These are phyloP conservation scores for Hypercompe scribonia DNA, from an alignment of 2,888 invertebrate species.

Conservation along the genomic window DNA sequence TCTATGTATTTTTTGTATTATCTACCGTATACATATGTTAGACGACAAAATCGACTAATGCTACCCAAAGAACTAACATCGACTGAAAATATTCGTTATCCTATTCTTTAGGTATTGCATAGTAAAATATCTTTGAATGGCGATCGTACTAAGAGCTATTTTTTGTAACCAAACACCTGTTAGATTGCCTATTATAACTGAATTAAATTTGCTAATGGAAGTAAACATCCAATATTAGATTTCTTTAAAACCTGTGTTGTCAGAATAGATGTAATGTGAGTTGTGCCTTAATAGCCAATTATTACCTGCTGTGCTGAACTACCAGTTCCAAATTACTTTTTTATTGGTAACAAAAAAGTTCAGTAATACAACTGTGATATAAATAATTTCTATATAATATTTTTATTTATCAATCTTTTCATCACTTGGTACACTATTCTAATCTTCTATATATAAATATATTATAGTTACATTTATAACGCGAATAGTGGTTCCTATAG, in stretches of 20 bases:
- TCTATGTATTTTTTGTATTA: no score
- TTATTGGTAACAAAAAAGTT: constrained; percentile 32
- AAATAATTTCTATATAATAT: neutral
- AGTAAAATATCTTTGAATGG: neutral
- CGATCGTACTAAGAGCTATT: neutral
- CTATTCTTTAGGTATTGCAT: neutral
- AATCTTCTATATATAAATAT: neutral
- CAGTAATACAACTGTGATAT: neutral
- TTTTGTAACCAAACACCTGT: constrained; percentile 8
- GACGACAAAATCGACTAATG: neutral
- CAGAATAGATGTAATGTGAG: constrained; percentile 27
- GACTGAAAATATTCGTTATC: neutral
- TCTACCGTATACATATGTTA: neutral
- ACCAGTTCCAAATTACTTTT: constrained; percentile 30
- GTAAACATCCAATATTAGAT: constrained; percentile 19
- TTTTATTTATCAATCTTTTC: neutral
- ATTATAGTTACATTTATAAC: neutral
- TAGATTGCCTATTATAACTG: constrained; percentile 18
- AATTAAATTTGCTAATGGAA: constrained; percentile 11
- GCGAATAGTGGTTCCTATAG: no score
- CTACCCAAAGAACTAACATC: neutral
- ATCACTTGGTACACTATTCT: neutral
- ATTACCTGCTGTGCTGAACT: constrained; percentile 43
- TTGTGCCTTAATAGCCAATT: constrained; percentile 44
- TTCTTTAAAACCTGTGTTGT: constrained; percentile 14